Evolutionary conservation across 2,797 vertebrate genomes (phyloP), one percentile per base, ranked within the genome.

Genomic region (Gila robusta): DNA sequence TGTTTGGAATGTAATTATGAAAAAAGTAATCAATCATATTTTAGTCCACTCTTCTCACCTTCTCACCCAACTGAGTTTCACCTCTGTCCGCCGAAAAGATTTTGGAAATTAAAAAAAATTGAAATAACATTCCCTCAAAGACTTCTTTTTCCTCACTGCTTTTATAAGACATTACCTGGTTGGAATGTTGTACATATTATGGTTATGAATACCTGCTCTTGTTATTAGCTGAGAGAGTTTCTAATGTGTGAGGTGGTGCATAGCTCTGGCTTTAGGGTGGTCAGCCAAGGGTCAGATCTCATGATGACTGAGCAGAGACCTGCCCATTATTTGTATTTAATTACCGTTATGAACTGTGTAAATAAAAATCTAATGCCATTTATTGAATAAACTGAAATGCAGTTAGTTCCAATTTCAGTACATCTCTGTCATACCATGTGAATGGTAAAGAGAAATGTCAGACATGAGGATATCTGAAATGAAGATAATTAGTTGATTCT

Each of bases 401-500:
- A 49, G 70, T 21, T 81, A 77, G 79, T 87, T 86, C 87, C 86
- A 86, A 54, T 87, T 88, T 82, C 87, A 59, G n/a, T 79, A 56
- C 73, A 39, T 32, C 17, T 39, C 72, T 35, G 83, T 76, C 73
- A 87, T 66, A 64, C 62, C 19, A 66, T 82, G 89, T 92, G 66
- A 54, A 37, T 81, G 28, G 52, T 62, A 28, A 94, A 88, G 23
- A 81, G 52, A n/a, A 70, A 72, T 41, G 56, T 62, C 7, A 2
- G 37, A 28, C 94, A 28, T 6, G 92, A 94, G 94, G 89, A 96
- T 95, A 95, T 95, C 93, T 96, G 94, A 97, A 94, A 97, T 97
- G 93, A 97, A 96, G 94, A 97, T 97, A 97, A 98, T 98, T 96
- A 96, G 94, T 88, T 90, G 93, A 96, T 97, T 95, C 94, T 96